These are phyloP conservation scores for Kryphioiulus occultus DNA, from an alignment of 2,888 invertebrate genomes.

Conservation along the genomic window DNA sequence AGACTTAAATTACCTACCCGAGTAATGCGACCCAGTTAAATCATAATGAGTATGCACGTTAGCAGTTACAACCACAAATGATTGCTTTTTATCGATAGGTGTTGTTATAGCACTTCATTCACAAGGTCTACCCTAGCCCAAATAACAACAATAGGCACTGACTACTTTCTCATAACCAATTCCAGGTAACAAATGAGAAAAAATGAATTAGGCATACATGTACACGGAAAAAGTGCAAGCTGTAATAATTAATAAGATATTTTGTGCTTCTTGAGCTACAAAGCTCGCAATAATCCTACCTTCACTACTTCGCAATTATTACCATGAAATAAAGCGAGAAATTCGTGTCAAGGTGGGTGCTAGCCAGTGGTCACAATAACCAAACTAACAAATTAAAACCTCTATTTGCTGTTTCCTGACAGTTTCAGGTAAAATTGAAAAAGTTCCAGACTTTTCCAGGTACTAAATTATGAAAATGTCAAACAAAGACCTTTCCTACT, in stretches of 20 bases:
- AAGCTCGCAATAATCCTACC: neutral
- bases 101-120: neutral
- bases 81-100: neutral
- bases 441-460: neutral
- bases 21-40: neutral
- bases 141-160: neutral
- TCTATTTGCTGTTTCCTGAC: neutral
- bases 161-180: neutral
- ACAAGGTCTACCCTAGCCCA: neutral
- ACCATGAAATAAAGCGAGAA: neutral
- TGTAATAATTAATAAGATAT: neutral
- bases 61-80: neutral
- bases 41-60: neutral
- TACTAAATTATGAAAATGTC: neutral
- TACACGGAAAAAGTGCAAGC: neutral
- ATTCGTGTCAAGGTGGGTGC: neutral
- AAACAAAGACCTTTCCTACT: neutral
- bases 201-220: neutral
- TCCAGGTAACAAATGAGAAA: neutral
- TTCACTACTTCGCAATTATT: neutral
- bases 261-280: neutral
- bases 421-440: neutral
- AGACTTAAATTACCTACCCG: neutral
- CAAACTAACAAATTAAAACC: neutral
- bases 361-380: neutral